Percentiles rank a stretch among this genome's conserved stretches.
phyloP scores from a whole-genome alignment of 92 coral and sea anemone species.

The Bergia sp. region DNA sequence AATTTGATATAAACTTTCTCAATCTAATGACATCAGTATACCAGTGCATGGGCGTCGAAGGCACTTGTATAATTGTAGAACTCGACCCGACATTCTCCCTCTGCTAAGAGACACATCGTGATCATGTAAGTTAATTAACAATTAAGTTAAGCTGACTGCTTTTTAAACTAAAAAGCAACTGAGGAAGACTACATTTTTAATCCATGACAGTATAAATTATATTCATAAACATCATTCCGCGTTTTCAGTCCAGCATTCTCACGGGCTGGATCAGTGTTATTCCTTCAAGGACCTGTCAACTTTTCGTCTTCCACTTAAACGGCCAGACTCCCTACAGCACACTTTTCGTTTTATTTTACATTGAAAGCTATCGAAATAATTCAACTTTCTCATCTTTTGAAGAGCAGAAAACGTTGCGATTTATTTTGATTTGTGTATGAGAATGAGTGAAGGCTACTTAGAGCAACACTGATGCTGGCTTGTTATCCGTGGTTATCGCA shows the following conservation, averaged over 20 bases:
- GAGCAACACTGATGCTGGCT: neutral
- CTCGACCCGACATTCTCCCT: too few species aligned
- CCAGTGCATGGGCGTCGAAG: too few species aligned
- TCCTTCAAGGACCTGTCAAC: conserved; percentile 36
- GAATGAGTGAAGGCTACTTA: neutral
- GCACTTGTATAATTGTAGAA: too few species aligned
- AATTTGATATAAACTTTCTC: too few species aligned
- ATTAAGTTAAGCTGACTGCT: too few species aligned
- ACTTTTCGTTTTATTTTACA: neutral
- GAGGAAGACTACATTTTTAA: neutral
- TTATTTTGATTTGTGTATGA: neutral
- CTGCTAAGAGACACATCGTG: neutral
- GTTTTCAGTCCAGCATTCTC: neutral
- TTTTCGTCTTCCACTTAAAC: neutral
- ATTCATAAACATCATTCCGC: conserved; percentile 2
- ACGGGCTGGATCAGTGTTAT: neutral
- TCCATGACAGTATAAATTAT: neutral
- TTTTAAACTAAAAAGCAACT: neutral
- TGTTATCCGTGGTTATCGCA: neutral
- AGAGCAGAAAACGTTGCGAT: neutral
- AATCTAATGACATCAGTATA: too few species aligned
- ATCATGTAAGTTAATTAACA: neutral
- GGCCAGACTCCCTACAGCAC: conserved; percentile 26
- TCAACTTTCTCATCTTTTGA: neutral
- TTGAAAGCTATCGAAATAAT: neutral